Conservation (phyloP, 2,113 vertebrate species). For the Chloropsis hardwickii region DNA sequence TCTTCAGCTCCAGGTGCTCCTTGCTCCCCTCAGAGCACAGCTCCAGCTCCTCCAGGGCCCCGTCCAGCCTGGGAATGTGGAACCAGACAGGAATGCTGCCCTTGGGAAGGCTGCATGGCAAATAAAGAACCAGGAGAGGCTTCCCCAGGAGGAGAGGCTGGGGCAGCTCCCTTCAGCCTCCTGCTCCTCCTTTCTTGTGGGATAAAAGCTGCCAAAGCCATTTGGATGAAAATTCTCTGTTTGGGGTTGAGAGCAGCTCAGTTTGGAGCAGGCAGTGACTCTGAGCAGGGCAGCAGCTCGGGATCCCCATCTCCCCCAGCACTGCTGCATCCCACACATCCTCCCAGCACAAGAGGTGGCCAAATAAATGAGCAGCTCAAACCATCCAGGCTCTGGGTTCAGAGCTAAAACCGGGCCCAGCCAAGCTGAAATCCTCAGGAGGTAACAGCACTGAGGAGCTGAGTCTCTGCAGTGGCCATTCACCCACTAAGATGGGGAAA, state of each 20-base stretch:
- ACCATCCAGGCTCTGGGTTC: not conserved
- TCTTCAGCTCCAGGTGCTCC: not conserved
- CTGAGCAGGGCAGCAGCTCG: not conserved
- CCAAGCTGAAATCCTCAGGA: not conserved
- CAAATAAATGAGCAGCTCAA: not conserved
- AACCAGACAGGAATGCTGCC: not conserved
- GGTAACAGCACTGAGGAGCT: not conserved
- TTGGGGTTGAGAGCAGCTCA: not conserved
- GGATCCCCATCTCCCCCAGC: not conserved
- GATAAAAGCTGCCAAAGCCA: not conserved
- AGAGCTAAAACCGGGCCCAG: not conserved
- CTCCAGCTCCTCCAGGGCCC: not conserved
- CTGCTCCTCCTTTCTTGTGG: not conserved
- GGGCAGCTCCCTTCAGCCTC: not conserved
- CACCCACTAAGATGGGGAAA: not conserved
- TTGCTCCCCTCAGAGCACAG: not conserved
- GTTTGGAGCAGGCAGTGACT: not conserved
- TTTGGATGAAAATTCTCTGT: not conserved
- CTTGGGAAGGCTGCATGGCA: not conserved
- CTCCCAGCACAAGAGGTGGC: too few relatives aligned
- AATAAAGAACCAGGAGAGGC: not conserved
- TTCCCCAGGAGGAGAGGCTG: not conserved
- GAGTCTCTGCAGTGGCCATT: not conserved
- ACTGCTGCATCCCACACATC: not conserved
- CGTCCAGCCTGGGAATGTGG: not conserved